A percentile compares a stretch with the other conserved stretches of the same genome.
These are phyloP conservation scores for Syngnathus typhle DNA, from an alignment of 2,113 vertebrate species.

Conservation along the genomic window DNA sequence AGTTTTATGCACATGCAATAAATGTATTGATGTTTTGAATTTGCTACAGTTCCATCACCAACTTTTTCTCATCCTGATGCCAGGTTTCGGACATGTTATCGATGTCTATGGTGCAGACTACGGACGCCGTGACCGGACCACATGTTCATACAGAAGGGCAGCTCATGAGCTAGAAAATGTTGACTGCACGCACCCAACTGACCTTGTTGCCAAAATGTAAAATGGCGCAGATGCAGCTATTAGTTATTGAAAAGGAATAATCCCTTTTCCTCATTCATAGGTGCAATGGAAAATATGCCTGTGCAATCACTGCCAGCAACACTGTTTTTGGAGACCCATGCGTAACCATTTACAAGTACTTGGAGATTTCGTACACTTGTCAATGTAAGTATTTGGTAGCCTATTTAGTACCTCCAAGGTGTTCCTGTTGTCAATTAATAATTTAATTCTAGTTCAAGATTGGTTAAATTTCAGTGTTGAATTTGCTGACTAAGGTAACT, in stretches of 20 bases:
- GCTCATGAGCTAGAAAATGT: not conserved
- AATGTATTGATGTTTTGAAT: no score
- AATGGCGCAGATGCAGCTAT: no score
- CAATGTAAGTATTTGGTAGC: conserved; percentile 20
- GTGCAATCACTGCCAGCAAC: conserved; percentile 8
- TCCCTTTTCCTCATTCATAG: conserved; percentile 17
- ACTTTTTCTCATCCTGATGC: not conserved
- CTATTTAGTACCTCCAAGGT: not conserved
- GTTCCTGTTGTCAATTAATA: no score
- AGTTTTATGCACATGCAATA: no score
- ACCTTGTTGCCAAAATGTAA: conserved; percentile 22
- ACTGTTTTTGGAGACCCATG: conserved; percentile 43
- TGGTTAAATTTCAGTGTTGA: no score
- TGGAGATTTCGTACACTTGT: conserved; percentile 45
- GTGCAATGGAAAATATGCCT: conserved; percentile 43
- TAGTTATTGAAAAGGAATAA: no score
- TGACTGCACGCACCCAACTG: not conserved
- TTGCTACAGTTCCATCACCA: not conserved
- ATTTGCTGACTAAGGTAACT: no score
- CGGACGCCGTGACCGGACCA: conserved; percentile 42
- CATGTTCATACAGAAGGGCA: conserved; percentile 13
- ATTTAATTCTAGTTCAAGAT: no score
- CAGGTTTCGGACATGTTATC: conserved; percentile 30
- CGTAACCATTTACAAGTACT: conserved; percentile 28
- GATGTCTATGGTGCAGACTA: conserved; percentile 33